A percentile compares a stretch with the other conserved stretches of the same genome.
Evolutionary conservation across 2,888 invertebrate genomes (phyloP).

Genomic region (Molorchus minor): DNA sequence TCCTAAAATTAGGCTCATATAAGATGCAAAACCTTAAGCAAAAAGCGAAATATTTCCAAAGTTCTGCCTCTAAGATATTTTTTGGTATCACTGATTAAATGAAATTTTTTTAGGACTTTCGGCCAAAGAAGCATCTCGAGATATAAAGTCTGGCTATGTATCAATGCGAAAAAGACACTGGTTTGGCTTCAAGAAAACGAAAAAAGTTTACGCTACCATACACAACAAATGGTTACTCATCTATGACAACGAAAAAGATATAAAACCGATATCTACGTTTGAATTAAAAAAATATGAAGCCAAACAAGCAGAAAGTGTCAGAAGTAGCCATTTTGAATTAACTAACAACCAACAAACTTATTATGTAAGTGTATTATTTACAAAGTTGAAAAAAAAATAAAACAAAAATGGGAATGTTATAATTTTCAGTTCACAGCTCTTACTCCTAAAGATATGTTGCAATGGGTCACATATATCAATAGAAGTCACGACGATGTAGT

Average conservation of each 20-base stretch:
- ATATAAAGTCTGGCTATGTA: slow-evolving; percentile 47
- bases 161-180: slow-evolving; percentile 46
- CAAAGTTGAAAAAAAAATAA: too few relatives aligned
- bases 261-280: slow-evolving; percentile 47
- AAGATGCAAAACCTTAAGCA: too few relatives aligned
- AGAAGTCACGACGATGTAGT: slow-evolving; percentile 36
- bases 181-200: slow-evolving; percentile 45
- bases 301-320: slow-evolving; percentile 34
- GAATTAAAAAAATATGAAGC: slow-evolving; percentile 46
- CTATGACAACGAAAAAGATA: slow-evolving; percentile 46
- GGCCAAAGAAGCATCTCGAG: slow-evolving; percentile 42
- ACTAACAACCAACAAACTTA: slow-evolving; percentile 34
- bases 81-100: too few relatives aligned
- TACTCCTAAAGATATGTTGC: slow-evolving; percentile 51
- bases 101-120: slow-evolving; percentile 46
- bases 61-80: too few relatives aligned
- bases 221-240: slow-evolving; percentile 49
- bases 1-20: too few relatives aligned
- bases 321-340: slow-evolving; percentile 33
- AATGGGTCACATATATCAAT: slow-evolving; percentile 51
- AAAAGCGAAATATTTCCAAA: too few relatives aligned
- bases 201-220: slow-evolving; percentile 47
- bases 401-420: neutral
- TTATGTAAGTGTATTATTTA: slow-evolving; percentile 34
- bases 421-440: slow-evolving; percentile 49